Percentiles rank a stretch among this genome's conserved stretches.
Evolutionary conservation across 2,113 vertebrate species (phyloP).

Genomic region (Eulacestoma nigropectus): DNA sequence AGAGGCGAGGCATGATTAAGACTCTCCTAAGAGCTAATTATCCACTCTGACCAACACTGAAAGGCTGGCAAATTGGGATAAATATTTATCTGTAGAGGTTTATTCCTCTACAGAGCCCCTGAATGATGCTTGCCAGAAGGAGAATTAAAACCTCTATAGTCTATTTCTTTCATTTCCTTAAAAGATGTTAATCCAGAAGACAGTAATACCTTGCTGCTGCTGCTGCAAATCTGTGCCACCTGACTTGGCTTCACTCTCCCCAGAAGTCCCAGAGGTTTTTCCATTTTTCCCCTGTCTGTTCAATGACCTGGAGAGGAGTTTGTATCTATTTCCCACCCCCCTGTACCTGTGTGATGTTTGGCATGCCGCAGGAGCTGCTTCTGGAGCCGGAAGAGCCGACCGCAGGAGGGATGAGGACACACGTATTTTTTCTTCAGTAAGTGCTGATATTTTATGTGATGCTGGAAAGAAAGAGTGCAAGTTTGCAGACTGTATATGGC

Average conservation of each 20-base stretch:
- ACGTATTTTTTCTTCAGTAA: constrained; percentile 98
- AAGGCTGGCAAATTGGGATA: not conserved
- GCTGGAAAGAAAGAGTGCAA: constrained; percentile 69
- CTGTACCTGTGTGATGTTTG: constrained; percentile 94
- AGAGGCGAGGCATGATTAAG: not conserved
- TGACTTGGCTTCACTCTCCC: not conserved
- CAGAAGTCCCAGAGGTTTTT: not conserved
- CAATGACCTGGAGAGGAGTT: not conserved
- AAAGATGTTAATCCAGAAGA: not conserved
- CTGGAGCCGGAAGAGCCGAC: constrained; percentile 95
- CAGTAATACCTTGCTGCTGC: not conserved
- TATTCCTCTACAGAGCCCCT: not conserved
- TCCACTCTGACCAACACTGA: not conserved
- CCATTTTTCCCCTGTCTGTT: not conserved
- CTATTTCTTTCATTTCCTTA: not conserved
- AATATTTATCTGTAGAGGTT: not conserved
- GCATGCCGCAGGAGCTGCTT: constrained; percentile 96
- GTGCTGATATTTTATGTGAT: constrained; percentile 99
- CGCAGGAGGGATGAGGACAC: constrained; percentile 94
- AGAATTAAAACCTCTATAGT: not conserved
- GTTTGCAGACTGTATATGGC: not conserved
- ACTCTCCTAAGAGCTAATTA: not conserved
- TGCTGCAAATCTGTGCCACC: not conserved
- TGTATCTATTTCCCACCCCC: not conserved
- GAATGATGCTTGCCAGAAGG: not conserved